A percentile compares a stretch with the other conserved stretches of the same genome.
phyloP scores from a whole-genome alignment of 1,140 invertebrate species.

The Anastrepha obliqua region DNA sequence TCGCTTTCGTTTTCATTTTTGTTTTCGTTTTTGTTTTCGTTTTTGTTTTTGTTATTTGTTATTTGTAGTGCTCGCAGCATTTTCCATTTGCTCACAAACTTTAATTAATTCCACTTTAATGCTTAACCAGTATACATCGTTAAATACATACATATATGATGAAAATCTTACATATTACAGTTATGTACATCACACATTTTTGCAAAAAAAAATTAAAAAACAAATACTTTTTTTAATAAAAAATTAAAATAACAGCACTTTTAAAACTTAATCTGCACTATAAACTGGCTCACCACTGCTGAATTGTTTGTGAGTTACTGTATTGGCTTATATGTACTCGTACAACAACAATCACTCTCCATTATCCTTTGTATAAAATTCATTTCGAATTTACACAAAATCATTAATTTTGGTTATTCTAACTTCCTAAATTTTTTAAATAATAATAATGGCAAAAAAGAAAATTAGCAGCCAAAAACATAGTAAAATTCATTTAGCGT shows the following conservation, averaged over 20 bases:
- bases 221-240: background rate
- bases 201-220: background rate
- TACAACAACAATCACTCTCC: background rate
- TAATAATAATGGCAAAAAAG: conserved; percentile 26
- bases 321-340: too few relatives aligned
- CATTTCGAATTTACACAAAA: background rate
- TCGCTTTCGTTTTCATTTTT: background rate
- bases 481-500: background rate
- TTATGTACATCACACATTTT: conserved; percentile 45
- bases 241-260: background rate
- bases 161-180: background rate
- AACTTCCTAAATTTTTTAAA: conserved; percentile 14
- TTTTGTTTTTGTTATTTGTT: background rate
- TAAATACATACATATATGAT: conserved; percentile 38
- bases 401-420: background rate
- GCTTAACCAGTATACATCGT: background rate
- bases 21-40: background rate
- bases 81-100: background rate
- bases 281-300: background rate
- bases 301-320: background rate
- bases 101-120: background rate
- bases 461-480: conserved; percentile 18
- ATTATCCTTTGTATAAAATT: background rate
- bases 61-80: background rate
- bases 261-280: background rate